phyloP scores from a whole-genome alignment of 2,113 vertebrate species.

The Corythornis madagascariensis region DNA sequence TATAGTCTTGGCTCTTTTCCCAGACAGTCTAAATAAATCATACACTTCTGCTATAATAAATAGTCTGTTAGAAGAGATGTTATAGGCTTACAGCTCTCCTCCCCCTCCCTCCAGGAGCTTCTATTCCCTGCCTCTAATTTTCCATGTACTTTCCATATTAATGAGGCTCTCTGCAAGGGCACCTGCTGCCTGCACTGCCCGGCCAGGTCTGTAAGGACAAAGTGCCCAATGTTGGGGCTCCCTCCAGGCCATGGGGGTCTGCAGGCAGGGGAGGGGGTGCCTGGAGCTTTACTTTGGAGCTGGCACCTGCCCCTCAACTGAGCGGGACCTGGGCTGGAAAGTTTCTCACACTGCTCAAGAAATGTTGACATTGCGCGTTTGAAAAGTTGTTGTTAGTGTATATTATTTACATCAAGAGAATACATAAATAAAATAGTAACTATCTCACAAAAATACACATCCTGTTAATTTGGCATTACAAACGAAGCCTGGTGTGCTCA shows the following conservation, averaged over 20 bases:
- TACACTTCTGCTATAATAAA: constrained; percentile 60
- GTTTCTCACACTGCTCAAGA: not conserved
- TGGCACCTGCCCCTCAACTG: not conserved
- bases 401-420: constrained; percentile 48
- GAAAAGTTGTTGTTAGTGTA: not conserved
- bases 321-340: not conserved
- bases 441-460: constrained; percentile 27
- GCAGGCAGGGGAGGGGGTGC: not conserved
- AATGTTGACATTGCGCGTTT: not conserved
- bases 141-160: constrained; percentile 25
- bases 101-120: constrained; percentile 11
- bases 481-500: not conserved
- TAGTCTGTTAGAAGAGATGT: constrained; percentile 57
- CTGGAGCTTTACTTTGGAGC: not conserved
- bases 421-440: constrained; percentile 49
- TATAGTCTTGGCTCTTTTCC: constrained; percentile 69
- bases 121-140: constrained; percentile 46
- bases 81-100: constrained; percentile 8
- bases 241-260: not conserved
- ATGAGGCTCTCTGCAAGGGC: not conserved
- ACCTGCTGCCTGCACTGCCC: constrained; percentile 13
- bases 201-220: not conserved
- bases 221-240: not conserved
- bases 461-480: not conserved
- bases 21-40: constrained; percentile 71